Conservation (phyloP, 2,113 vertebrate genomes). For the Camarhynchus parvulus region DNA sequence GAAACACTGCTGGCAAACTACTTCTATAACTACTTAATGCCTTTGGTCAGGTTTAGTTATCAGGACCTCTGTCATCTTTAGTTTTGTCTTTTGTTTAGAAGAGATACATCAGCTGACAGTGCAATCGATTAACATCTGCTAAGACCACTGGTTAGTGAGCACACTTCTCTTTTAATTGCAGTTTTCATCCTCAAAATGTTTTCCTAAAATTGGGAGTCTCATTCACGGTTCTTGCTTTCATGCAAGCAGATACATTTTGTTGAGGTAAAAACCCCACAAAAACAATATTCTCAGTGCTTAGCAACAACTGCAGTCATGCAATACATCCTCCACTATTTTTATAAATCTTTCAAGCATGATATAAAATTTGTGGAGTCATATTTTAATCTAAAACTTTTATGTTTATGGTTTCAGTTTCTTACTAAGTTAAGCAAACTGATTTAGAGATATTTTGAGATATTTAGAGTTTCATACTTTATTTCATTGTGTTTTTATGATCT, state of each 20-base stretch:
- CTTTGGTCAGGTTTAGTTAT: not conserved
- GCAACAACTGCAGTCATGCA: not conserved
- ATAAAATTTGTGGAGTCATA: not conserved
- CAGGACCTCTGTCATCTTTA: not conserved
- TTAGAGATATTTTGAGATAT: not conserved
- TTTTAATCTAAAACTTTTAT: conserved; percentile 40
- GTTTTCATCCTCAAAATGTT: not conserved
- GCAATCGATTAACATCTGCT: not conserved
- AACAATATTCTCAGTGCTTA: not conserved
- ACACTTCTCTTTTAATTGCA: not conserved
- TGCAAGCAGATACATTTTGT: not conserved
- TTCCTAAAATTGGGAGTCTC: not conserved
- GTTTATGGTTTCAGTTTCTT: not conserved
- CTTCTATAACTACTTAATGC: not conserved
- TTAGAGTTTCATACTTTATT: conserved; percentile 3
- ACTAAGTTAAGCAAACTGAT: conserved; percentile 9
- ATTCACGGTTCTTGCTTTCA: not conserved
- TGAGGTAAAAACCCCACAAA: not conserved
- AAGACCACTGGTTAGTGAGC: not conserved
- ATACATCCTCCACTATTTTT: not conserved
- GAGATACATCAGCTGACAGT: not conserved
- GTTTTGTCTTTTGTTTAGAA: not conserved
- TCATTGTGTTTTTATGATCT: conserved; percentile 5
- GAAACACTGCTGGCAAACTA: not conserved
- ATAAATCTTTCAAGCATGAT: not conserved